Base-by-base conservation (phyloP, 1,140 invertebrate genomes). In the Leptopilina boulardi region DNA sequence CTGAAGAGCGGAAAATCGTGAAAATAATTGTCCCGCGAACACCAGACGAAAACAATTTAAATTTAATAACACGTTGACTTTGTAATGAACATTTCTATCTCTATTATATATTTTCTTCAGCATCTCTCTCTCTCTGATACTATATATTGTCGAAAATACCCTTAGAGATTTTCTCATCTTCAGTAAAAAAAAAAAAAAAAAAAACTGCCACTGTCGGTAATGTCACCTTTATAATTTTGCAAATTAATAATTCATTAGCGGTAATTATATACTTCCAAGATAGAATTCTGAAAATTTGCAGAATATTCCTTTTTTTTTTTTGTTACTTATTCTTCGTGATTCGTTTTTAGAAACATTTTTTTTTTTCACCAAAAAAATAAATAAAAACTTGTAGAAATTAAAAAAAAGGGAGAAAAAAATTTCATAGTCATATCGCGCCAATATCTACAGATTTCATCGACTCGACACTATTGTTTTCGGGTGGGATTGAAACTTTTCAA, bases 391-490 rank as follows among this genome's bases (percentile, higher is more conserved):
- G 59, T 66, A 30, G 19, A 11, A 59, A 59, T 21, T n/a, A 11
- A 66, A 59, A 66, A 30, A 26, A 66, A 34, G 2, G 30, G 30
- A 38, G 5, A 38, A 13, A n/a, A 66, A n/a, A 66, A 13, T 15
- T 66, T 30, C 9, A 8, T 66, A n/a, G 59, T 66, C 26, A 66
- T 66, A 66, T 30, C 59, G 26, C n/a, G 2, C 23, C 59, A 66
- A 66, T 66, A 66, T 66, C 59, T 66, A 23, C 59, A 66, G 59
- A 66, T 66, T 66, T 66, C 59, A 66, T 66, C 59, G 59, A 66
- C 26, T 66, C 59, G 26, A 66, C 59, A 66, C 59, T 30, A 66
- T 66, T 66, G 26, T 66, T 66, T 30, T 23, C 34, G 34, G 34
- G 59, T 15, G 23, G 11, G 59, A 66, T 66, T 66, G 26, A 26